These are phyloP conservation scores for Sigmodon hispidus DNA, from an alignment of 2,113 vertebrate species.

Conservation along the genomic window DNA sequence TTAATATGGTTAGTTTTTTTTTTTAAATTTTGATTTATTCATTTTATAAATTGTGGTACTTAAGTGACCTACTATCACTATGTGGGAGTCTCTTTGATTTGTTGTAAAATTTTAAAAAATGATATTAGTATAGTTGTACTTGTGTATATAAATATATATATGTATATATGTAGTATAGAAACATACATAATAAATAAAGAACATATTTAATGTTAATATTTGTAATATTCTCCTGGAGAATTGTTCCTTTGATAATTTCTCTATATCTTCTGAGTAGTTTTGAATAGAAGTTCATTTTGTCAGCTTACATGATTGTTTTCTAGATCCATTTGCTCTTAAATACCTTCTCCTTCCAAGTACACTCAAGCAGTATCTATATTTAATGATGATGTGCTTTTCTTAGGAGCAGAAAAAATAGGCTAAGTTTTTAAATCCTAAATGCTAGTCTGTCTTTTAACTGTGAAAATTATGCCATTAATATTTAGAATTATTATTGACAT, in stretches of 20 bases:
- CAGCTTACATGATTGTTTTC: neutral
- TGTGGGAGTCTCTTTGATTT: neutral
- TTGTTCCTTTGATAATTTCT: neutral
- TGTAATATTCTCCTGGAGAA: neutral
- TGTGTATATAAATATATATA: neutral
- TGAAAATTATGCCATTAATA: neutral
- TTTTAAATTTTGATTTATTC: neutral
- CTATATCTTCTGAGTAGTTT: neutral
- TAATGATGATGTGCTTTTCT: neutral
- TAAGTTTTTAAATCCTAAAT: neutral
- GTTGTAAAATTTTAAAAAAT: neutral
- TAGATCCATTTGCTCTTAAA: neutral
- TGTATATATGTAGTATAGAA: too few relatives aligned
- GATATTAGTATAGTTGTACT: neutral
- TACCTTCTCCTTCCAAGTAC: neutral
- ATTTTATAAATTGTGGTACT: neutral
- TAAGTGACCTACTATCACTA: neutral
- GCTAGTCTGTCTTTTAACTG: neutral
- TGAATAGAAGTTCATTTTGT: neutral
- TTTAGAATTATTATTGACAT: neutral
- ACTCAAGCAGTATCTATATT: neutral
- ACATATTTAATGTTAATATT: neutral
- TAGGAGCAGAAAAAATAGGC: neutral
- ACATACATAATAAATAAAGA: too few relatives aligned
- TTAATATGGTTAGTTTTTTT: neutral